Conservation (phyloP, 2,888 invertebrate species). For the Cenopis cana region DNA sequence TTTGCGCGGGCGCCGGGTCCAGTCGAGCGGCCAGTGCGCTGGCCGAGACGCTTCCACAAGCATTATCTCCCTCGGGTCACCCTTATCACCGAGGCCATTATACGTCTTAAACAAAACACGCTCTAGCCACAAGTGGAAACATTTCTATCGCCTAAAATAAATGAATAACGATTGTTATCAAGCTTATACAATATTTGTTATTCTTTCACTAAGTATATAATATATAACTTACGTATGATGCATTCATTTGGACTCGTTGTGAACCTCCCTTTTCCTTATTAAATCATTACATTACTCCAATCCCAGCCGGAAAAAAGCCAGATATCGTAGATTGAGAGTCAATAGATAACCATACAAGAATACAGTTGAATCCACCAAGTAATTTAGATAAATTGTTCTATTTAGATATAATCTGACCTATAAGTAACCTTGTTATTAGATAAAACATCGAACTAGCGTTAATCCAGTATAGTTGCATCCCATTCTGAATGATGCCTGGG, state of each 20-base stretch:
- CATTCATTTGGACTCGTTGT: not conserved
- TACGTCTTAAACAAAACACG: slow-evolving; percentile 65
- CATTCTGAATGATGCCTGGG: no score
- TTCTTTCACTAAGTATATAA: not conserved
- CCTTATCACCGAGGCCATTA: slow-evolving; percentile 71
- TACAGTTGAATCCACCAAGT: no score
- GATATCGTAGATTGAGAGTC: not conserved
- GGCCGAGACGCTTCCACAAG: slow-evolving; percentile 57
- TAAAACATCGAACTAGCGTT: no score
- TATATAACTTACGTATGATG: not conserved
- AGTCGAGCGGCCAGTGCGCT: slow-evolving; percentile 45
- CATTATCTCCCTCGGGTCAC: slow-evolving; percentile 72
- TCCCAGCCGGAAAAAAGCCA: not conserved
- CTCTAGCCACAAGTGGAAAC: slow-evolving; percentile 47
- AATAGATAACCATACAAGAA: no score
- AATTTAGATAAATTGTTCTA: no score
- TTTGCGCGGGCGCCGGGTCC: slow-evolving; percentile 48
- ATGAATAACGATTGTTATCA: slow-evolving; percentile 12
- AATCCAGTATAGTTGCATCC: no score
- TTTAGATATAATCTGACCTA: no score
- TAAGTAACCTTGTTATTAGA: no score
- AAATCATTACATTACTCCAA: not conserved
- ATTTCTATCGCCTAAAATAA: slow-evolving; percentile 22
- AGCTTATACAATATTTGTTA: slow-evolving; percentile 2
- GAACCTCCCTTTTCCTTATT: not conserved